These are phyloP conservation scores for Timema podura DNA, from an alignment of 2,888 invertebrate species.

Conservation along the genomic window DNA sequence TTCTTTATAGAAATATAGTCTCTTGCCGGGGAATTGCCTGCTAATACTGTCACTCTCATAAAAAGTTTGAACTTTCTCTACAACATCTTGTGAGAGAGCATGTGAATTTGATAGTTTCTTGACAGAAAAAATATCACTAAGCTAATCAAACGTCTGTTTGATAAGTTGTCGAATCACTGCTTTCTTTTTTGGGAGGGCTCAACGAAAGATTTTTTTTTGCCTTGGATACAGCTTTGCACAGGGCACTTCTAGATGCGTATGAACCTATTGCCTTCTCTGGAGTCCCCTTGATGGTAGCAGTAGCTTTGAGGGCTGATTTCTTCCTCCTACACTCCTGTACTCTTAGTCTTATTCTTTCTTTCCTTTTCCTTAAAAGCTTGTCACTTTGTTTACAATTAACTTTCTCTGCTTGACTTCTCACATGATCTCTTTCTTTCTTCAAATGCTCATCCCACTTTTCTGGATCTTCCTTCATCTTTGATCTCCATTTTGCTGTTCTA, in stretches of 20 bases:
- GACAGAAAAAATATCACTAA: neutral
- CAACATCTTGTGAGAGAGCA: neutral
- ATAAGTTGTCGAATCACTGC: conserved; percentile 10
- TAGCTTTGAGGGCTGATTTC: conserved; percentile 3
- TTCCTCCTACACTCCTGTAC: neutral
- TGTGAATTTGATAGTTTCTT: neutral
- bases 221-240: conserved; percentile 7
- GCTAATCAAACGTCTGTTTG: conserved; percentile 5
- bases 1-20: conserved; percentile 15
- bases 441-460: conserved; percentile 8
- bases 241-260: conserved; percentile 2
- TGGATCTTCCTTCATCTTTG: conserved; percentile 4
- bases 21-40: conserved; percentile 19
- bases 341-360: conserved; percentile 2
- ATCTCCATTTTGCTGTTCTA: conserved; percentile 7
- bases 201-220: neutral
- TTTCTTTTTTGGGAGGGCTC: neutral
- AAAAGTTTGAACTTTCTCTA: conserved; percentile 15
- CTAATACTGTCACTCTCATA: conserved; percentile 10
- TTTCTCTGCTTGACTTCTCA: neutral
- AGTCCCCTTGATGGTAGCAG: neutral
- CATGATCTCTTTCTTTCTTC: conserved; percentile 9
- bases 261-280: conserved; percentile 5
- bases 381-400: conserved; percentile 1
- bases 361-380: neutral